phyloP scores from a whole-genome alignment of 2,888 invertebrate species.

The Brenthis daphne region DNA sequence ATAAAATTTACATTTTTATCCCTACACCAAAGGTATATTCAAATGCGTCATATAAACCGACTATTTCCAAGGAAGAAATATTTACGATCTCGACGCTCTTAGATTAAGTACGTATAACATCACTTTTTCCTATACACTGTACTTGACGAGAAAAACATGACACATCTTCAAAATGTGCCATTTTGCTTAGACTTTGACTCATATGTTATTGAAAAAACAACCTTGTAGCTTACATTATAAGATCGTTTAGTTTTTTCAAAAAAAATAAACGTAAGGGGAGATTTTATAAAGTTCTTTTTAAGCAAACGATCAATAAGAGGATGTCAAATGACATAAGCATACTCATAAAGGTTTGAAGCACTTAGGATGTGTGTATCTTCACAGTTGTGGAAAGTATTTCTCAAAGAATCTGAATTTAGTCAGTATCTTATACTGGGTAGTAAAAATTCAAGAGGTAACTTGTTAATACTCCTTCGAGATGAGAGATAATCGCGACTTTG shows the following conservation, averaged over 20 bases:
- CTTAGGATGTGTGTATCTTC: conserved; percentile 33
- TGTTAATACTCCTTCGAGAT: neutral
- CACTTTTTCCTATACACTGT: conserved; percentile 39
- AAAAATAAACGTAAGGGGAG: conserved; percentile 41
- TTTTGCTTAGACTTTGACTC: conserved; percentile 1
- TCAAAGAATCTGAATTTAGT: conserved; percentile 7
- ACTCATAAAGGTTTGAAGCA: conserved; percentile 45
- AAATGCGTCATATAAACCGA: conserved; percentile 19
- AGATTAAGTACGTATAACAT: conserved; percentile 46
- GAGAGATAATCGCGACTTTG: neutral
- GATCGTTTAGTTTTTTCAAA: conserved; percentile 23
- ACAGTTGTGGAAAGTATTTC: conserved; percentile 20
- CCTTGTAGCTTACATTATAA: conserved; percentile 42
- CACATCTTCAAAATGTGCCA: conserved; percentile 46
- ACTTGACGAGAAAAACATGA: conserved; percentile 51
- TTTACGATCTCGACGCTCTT: conserved; percentile 43
- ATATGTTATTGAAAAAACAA: conserved; percentile 39
- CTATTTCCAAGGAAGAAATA: conserved; percentile 33
- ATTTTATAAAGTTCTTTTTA: conserved; percentile 51
- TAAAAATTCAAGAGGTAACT: conserved; percentile 19
- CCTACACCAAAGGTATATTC: neutral
- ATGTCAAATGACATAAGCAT: conserved; percentile 51
- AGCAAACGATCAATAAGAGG: conserved; percentile 58
- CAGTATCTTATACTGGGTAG: conserved; percentile 17
- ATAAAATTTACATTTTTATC: conserved; percentile 4